phyloP scores from a whole-genome alignment of 1,140 invertebrate genomes.

The Ostrea edulis region DNA sequence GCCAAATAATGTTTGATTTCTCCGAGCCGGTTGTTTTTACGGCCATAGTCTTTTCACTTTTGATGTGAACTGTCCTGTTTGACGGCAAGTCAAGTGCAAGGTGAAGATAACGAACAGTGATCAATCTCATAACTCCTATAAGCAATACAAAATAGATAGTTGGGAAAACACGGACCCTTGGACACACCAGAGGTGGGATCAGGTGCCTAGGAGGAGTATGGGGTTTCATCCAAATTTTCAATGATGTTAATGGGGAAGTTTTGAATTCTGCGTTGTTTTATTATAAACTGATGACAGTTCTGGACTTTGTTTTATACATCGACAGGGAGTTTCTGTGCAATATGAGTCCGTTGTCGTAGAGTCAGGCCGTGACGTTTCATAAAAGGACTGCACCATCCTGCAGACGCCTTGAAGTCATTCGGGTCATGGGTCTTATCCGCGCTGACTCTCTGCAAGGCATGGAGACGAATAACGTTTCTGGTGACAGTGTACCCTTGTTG shows the following conservation, averaged over 20 bases:
- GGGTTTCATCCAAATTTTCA: too few species aligned
- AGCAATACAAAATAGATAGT: too few species aligned
- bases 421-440: neutral
- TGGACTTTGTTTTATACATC: constrained; percentile 48
- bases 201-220: too few species aligned
- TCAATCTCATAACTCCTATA: too few species aligned
- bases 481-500: too few species aligned
- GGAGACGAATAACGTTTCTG: neutral
- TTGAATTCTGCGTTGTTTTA: too few species aligned
- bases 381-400: constrained; percentile 47
- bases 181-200: too few species aligned
- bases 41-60: constrained; percentile 28
- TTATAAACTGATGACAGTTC: constrained; percentile 39
- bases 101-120: too few species aligned
- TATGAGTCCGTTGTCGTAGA: constrained; percentile 44
- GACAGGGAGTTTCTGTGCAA: constrained; percentile 47
- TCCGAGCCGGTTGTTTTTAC: constrained; percentile 66
- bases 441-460: neutral
- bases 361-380: constrained; percentile 42
- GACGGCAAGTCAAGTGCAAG: neutral
- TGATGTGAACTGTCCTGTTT: too few species aligned
- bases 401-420: constrained; percentile 48
- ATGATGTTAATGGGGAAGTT: neutral
- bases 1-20: constrained; percentile 67
- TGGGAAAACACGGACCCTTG: too few species aligned